Base-by-base conservation (phyloP, 2,888 invertebrate genomes). In the Euspilapteryx auroguttella region DNA sequence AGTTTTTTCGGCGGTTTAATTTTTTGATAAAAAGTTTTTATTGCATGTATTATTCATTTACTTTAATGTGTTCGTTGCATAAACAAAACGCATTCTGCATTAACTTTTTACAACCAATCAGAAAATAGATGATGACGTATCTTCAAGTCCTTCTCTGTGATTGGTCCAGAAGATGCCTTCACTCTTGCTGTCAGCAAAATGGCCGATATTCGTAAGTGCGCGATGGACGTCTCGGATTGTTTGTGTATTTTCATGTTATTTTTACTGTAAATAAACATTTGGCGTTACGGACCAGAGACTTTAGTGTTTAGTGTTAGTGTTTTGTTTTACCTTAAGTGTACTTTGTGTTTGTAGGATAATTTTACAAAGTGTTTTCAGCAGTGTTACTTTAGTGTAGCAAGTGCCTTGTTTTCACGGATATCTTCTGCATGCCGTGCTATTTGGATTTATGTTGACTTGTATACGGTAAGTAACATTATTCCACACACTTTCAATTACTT, bases 391-490 rank as follows among this genome's bases (percentile, higher is more conserved):
- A 69, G 68, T 69, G 64, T 61, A 62, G 5, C 17, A 5, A 17
- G 62, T 64, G 59, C 41, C 57, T 59, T 69, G 69, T 73, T 69
- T 68, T 65, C 51, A 43, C 45, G 47, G 51, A 56, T 56, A 59
- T 50, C 51, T 49, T 53, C 45, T 42, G 40, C 43, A 51, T 53
- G 55, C 47, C 47, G 46, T 52, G 47, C 55, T 49, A 62, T 59
- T 71, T 66, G 73, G 73, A 71, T 73, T 66, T 69, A 73, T 73
- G 73, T 62, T 57, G 57, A 56, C 56, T 63, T 63, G 55, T 55
- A 43, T 44, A 55, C 64, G 65, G 73, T 73, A 47, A 66, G 73
- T 59, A 35, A 14, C 30, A 14, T 29, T 25, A 13, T 17, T 6
- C 17, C 17, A 17, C 17, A 17, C 17, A 17, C 5, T 17, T 17